phyloP scores from a whole-genome alignment of 2,888 invertebrate genomes.

The Limnephilus marmoratus region DNA sequence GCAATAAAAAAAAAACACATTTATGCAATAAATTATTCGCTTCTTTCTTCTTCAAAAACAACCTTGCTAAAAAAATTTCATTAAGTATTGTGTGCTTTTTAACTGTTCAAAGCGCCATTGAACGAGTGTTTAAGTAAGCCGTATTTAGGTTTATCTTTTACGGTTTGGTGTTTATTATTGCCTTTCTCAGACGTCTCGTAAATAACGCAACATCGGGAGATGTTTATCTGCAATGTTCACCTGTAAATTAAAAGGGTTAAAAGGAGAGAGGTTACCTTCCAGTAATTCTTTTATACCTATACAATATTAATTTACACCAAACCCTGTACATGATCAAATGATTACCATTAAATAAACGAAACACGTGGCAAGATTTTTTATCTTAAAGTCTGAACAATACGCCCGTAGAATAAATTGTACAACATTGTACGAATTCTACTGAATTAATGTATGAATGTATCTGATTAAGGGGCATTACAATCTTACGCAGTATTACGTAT shows the following conservation, averaged over 20 bases:
- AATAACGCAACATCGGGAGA: conserved; percentile 29
- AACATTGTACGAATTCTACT: background rate
- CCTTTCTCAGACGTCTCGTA: conserved; percentile 13
- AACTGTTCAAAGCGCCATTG: background rate
- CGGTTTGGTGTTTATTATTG: background rate
- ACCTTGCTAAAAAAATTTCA: background rate
- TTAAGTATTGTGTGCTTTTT: background rate
- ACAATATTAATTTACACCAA: background rate
- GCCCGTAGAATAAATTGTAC: background rate
- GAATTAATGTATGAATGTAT: background rate
- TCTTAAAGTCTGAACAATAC: background rate
- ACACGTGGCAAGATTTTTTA: conserved; percentile 2
- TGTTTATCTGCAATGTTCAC: conserved; percentile 25
- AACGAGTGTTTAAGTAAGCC: background rate
- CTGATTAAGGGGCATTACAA: background rate
- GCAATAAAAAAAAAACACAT: background rate
- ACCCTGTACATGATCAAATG: background rate
- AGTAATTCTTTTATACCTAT: conserved; percentile 19
- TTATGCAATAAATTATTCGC: background rate
- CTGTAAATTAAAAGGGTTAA: conserved; percentile 32
- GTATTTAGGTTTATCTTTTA: background rate
- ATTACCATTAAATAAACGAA: conserved; percentile 7
- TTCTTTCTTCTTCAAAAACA: background rate
- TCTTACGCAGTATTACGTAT: background rate
- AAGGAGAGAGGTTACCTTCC: background rate